Conservation (phyloP, 2,113 vertebrate genomes). For the Candoia aspera region DNA sequence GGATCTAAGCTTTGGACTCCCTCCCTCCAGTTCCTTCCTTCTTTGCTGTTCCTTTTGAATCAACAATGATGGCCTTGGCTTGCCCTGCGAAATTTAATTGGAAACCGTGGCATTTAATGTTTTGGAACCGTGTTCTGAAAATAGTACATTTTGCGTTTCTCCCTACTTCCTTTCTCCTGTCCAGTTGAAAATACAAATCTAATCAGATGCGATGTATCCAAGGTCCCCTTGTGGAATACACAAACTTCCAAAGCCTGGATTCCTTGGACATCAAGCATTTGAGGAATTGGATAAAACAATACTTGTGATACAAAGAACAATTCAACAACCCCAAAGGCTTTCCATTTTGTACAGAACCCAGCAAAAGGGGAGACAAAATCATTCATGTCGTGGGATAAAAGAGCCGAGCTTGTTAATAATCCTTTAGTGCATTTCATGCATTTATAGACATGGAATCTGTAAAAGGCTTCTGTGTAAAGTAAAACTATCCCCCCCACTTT, state of each 20-base stretch:
- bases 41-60: neutral
- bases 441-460: slow-evolving; percentile 17
- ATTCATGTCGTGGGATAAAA: neutral
- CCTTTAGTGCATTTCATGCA: neutral
- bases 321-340: slow-evolving; percentile 7
- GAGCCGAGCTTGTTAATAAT: neutral
- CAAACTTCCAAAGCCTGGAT: neutral
- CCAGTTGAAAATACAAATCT: accelerated
- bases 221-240: slow-evolving; percentile 31
- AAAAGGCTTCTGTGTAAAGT: slow-evolving; percentile 30
- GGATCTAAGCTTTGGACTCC: too few relatives aligned
- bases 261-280: neutral
- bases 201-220: slow-evolving; percentile 31
- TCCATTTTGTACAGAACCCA: neutral
- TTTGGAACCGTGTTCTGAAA: neutral
- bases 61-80: neutral
- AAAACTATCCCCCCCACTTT: slow-evolving; percentile 24
- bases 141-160: accelerated
- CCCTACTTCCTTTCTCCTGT: neutral
- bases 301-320: slow-evolving; percentile 16
- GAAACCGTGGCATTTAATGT: neutral
- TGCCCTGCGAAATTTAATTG: neutral
- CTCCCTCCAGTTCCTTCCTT: too few relatives aligned
- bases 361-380: slow-evolving; percentile 11
- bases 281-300: slow-evolving; percentile 43